Base-by-base conservation (phyloP, 2,888 invertebrate species). In the Agrilus cyanescens region DNA sequence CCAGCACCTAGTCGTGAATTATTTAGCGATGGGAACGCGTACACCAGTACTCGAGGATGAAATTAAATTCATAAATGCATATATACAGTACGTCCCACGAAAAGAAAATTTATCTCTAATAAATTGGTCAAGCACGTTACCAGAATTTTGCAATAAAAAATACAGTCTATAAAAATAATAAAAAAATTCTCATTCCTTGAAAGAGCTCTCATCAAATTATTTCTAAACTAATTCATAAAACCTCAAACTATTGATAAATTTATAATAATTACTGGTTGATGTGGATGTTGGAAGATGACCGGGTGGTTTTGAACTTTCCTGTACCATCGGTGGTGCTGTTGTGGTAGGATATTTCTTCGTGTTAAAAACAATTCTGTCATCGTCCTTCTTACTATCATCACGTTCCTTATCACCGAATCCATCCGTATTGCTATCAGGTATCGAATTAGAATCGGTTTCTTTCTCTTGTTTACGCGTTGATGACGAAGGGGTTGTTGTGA, bases 391-490 rank as follows among this genome's bases (percentile, higher is more conserved):
- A n/a, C n/a, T n/a, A n/a, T n/a, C n/a, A 59, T 61, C 7, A 62
- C 60, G 8, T 55, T 56, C 12, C 31, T 45, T 33, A 12, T 72
- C 67, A 57, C 63, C 58, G 14, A 58, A 52, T 41, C 62, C 25
- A 25, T 25, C 10, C 55, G 46, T 55, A 56, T 47, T 60, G 54
- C 18, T 54, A 53, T 53, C 61, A 53, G 53, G 60, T 54, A 41
- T 63, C 50, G 52, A 46, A 43, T 56, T 57, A 14, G 53, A 53
- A 34, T 51, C 53, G 13, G 50, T 49, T 34, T 57, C 57, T 16
- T 46, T 25, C 25, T 25, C 25, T 10, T 25, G 25, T 10, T 25
- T 25, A 25, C 10, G 40, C 33, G 45, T 46, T 57, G 30, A 55
- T 37, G 44, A 59, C 56, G 37, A 47, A 49, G 43, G 58, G 53